Evolutionary conservation across 2,113 vertebrate species (phyloP).

Genomic region (Fulica atra): DNA sequence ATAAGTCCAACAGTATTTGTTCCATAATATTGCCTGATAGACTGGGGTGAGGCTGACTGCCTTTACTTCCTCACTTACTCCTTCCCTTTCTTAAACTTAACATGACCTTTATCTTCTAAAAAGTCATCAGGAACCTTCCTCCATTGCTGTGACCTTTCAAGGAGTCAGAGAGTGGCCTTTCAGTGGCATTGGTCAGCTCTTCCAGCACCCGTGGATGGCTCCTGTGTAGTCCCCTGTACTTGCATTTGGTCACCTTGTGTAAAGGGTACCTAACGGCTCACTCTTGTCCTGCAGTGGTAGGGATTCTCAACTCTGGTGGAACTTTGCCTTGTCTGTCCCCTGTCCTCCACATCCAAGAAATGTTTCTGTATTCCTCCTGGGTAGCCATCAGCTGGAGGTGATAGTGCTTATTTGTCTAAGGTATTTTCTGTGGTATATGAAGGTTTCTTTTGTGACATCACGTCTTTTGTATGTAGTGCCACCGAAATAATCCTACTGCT

Average conservation of each 20-base stretch:
- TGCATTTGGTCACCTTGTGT: not conserved
- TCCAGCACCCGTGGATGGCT: not conserved
- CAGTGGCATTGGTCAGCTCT: not conserved
- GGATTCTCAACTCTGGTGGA: not conserved
- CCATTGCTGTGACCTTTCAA: not conserved
- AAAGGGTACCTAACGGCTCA: not conserved
- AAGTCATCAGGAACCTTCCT: not conserved
- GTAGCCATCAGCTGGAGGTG: not conserved
- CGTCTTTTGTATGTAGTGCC: rapidly evolving
- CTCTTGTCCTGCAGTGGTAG: not conserved
- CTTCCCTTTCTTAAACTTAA: not conserved
- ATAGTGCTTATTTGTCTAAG: not conserved
- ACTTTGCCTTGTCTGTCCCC: not conserved
- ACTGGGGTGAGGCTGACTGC: not conserved
- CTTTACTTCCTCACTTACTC: not conserved
- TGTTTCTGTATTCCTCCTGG: not conserved
- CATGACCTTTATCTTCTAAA: not conserved
- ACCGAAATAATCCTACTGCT: not conserved
- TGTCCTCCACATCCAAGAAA: not conserved
- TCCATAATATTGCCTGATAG: not conserved
- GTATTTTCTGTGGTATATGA: not conserved
- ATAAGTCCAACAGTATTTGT: not conserved
- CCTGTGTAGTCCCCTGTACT: not conserved
- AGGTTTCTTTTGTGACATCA: not conserved
- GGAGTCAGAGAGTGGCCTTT: not conserved